Evolutionary conservation across 2,888 invertebrate species (phyloP), one percentile per base, ranked within the genome.

Genomic region (Galerucella pusilla): DNA sequence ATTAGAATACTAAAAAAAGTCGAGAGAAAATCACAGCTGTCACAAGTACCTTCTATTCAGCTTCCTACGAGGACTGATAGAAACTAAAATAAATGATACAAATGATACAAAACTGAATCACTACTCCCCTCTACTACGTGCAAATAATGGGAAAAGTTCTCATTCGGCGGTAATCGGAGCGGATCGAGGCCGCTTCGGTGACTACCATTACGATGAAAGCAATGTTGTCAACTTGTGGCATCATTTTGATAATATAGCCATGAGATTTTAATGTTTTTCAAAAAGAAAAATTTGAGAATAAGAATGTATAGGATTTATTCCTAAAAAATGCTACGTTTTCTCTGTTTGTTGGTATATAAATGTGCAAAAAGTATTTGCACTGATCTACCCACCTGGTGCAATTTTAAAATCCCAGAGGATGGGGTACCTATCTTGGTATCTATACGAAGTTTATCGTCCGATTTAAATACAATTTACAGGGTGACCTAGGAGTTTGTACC

Each of bases 61-160:
- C 12, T 52, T 12, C 57, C 7, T 10, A 16, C 57, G 57, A 57
- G 57, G 16, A 57, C 20, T 16, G 52, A 65, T 46, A 20, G 20
- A 66, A 60, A 72, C 72, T 72, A 57, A 71, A 71, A 63, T 61
- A 35, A 46, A 61, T 35, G 45, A 42, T 16, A 65, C 20, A 49
- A 28, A 52, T 54, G 69, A 66, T 66, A 60, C 57, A 66, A 46
- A 72, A 60, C 57, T 14, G 66, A 71, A 65, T 46, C 45, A 52
- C 49, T 71, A 54, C 69, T 61, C 70, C 70, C 71, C 71, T 54
- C 68, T 60, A 42, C 54, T 12, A 52, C 52, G 59, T 57, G 57
- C 68, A 71, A 75, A 68, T 75, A 64, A 68, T 76, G 73, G 73
- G 70, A 73, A 73, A 69, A 60, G 69, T 69, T 73, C 25, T 14